Base-by-base conservation (phyloP, 2,888 invertebrate genomes). In the Microctonus aethiopoides region DNA sequence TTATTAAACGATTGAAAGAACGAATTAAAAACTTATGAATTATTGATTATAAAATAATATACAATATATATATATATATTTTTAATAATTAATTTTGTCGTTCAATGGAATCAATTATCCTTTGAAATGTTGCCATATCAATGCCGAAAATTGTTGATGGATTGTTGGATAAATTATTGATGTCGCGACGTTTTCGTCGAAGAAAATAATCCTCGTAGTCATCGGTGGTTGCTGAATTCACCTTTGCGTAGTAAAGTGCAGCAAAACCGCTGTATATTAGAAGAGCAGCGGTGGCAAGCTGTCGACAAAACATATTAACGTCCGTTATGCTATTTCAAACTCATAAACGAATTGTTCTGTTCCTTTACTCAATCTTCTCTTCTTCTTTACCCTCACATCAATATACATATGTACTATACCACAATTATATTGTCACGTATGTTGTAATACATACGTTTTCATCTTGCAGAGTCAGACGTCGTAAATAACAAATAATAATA, bases 181-280 rank as follows among this genome's bases (percentile, higher is more conserved):
- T 76, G 39, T 74, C 68, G 16, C 74, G 70, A 59, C 84, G 78
- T 70, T 78, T 77, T 75, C 89, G 89, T 77, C 91, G 91, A 67
- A 93, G 89, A 83, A 93, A 90, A 82, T 94, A 93, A 83, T 92
- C 92, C 70, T 91, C 91, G 82, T 94, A 93, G 79, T 92, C 91
- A 85, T 94, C 93, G 67, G 92, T 91, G n/a, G 93, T 89, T 72
- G 94, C 89, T 60, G 94, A 94, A 87, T 95, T 95, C 84, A 95
- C 94, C 87, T 95, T 95, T 65, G 95, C 94, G 87, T 94, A 95
- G 87, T 95, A 95, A 81, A 95, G 92, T 68, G 95, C 95, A 1
- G 95, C 95, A 79, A 95, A 90, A 67, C 94, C 94, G 68, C 95
- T 95, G 88, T 95, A 95, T 77, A 95, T 91, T 34, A 95, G 89